These are phyloP conservation scores for Dufourea novaeangliae DNA, from an alignment of 1,140 invertebrate genomes.

Conservation along the genomic window DNA sequence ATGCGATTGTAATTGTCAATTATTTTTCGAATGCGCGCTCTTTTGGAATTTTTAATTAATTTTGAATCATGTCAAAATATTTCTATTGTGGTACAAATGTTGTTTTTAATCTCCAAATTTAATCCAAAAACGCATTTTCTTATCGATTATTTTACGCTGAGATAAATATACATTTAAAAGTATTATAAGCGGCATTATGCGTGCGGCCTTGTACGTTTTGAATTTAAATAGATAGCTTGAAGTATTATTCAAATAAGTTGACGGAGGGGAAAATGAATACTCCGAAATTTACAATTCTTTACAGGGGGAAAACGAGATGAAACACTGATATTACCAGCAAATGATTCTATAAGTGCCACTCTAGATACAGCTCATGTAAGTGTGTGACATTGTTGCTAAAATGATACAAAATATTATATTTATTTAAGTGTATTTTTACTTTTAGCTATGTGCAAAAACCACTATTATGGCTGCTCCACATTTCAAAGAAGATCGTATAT, in stretches of 20 bases:
- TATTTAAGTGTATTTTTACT: conserved; percentile 59
- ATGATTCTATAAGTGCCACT: conserved; percentile 97
- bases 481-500: conserved; percentile 91
- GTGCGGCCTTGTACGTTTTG: conserved; percentile 6
- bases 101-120: background rate
- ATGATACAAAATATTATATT: conserved; percentile 11
- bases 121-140: background rate
- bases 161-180: conserved; percentile 10
- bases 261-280: background rate
- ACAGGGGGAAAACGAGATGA: conserved; percentile 98
- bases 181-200: background rate
- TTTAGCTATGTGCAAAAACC: conserved; percentile 94
- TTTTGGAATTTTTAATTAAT: background rate
- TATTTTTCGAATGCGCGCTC: background rate
- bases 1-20: background rate
- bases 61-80: background rate
- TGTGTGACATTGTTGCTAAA: conserved; percentile 52
- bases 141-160: background rate
- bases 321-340: conserved; percentile 95
- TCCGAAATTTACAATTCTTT: conserved; percentile 28
- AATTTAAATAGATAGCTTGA: conserved; percentile 39
- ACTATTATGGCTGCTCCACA: conserved; percentile 88
- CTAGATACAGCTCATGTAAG: conserved; percentile 90
- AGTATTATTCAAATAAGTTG: background rate
- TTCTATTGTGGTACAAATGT: background rate